Percentiles rank a stretch among this genome's conserved stretches.
These are phyloP conservation scores for Coptodon rendalli DNA, from an alignment of 2,113 vertebrate species.

Conservation along the genomic window DNA sequence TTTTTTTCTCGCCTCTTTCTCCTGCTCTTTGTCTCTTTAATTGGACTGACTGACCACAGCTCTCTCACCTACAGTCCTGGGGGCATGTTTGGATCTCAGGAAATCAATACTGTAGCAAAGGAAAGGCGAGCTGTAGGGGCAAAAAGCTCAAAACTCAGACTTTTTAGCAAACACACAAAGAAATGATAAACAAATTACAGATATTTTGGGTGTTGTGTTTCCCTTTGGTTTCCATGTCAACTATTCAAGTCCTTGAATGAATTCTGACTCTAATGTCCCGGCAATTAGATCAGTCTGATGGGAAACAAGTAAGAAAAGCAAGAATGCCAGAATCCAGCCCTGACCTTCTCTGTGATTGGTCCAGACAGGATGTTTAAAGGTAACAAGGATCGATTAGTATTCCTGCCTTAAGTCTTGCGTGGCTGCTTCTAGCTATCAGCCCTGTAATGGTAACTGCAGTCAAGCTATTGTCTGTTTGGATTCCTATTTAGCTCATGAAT, in stretches of 20 bases:
- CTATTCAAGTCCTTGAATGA: background rate
- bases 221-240: background rate
- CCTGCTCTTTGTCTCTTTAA: conserved; percentile 51
- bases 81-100: conserved; percentile 19
- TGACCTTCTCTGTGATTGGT: conserved; percentile 63
- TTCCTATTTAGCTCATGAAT: conserved; percentile 4
- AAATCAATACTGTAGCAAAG: conserved; percentile 47
- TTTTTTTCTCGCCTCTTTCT: background rate
- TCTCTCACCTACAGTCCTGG: conserved; percentile 39
- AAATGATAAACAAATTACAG: background rate
- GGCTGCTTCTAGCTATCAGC: background rate
- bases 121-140: background rate
- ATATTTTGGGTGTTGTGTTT: background rate
- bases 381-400: conserved; percentile 62
- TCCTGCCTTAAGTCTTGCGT: conserved; percentile 17
- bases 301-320: background rate
- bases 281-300: conserved; percentile 46
- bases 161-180: background rate
- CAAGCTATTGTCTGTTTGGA: conserved; percentile 36
- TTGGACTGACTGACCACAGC: conserved; percentile 47
- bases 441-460: conserved; percentile 20
- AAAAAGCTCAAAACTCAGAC: background rate
- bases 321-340: conserved; percentile 21
- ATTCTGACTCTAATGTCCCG: conserved; percentile 29
- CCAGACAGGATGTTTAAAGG: conserved; percentile 38